Evolutionary conservation across 1,140 invertebrate genomes (phyloP), one percentile per base, ranked within the genome.

Genomic region (Brachionus rubens): DNA sequence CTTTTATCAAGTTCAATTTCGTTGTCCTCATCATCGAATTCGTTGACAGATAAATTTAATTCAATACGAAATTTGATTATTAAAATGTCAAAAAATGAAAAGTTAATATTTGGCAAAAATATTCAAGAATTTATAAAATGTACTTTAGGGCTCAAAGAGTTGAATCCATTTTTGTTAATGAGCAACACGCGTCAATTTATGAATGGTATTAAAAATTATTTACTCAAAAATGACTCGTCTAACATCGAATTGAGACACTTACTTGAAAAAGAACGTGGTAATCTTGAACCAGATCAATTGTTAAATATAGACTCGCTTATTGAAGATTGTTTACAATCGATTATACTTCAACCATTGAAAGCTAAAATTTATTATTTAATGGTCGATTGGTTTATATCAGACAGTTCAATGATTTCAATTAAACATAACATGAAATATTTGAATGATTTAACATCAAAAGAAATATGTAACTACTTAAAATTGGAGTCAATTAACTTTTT

Each of bases 41-140:
- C 30, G 19, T 24, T 43, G 43, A 43, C 4, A 16, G 59, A 65
- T n/a, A 65, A 65, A n/a, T 65, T 43, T 3, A 43, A 65, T 65
- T 46, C 40, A 12, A 43, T 65, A 3, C 26, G 59, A 43, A 41
- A 65, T 65, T 65, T 65, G 43, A 65, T 65, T 14, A 26, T 65
- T 24, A 65, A 65, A 65, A 65, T 65, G 40, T 65, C 36, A 14
- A 24, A 65, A 65, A 65, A 65, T 65, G 59, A 65, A 1, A 43
- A 41, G 30, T 43, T 46, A 43, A 41, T 65, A 46, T 65, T 43
- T 26, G 54, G 54, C n/a, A 65, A 65, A 43, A 65, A 65, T 43
- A 46, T 65, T n/a, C 33, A 65, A 10, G 59, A 65, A 41, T 65
- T 65, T 65, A 10, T 46, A 3, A 65, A 65, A 16, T 65, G 33